These are phyloP conservation scores for Empis livida DNA, from an alignment of 2,888 invertebrate species.

Conservation along the genomic window DNA sequence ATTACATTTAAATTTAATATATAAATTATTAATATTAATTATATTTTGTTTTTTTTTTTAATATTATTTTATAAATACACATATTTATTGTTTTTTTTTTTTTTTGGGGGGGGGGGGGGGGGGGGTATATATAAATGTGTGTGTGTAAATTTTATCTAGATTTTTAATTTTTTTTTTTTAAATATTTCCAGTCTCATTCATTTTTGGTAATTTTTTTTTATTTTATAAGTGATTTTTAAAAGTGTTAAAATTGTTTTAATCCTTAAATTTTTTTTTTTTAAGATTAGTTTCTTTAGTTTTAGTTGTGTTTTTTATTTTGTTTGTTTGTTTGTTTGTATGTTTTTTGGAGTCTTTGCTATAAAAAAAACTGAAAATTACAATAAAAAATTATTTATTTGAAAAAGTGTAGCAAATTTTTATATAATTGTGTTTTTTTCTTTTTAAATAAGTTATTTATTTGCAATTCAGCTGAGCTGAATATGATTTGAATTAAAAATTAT, in stretches of 20 bases:
- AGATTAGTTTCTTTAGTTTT: neutral
- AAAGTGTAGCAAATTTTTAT: too few relatives aligned
- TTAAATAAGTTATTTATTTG: too few relatives aligned
- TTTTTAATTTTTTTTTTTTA: constrained; percentile 7
- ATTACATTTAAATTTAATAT: too few relatives aligned
- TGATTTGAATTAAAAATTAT: too few relatives aligned
- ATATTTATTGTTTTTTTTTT: neutral
- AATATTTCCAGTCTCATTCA: constrained; percentile 13
- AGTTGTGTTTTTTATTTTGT: neutral
- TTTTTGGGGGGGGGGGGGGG: too few relatives aligned
- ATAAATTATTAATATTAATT: neutral
- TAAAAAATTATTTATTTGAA: too few relatives aligned
- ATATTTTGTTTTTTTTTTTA: neutral
- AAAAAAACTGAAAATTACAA: too few relatives aligned
- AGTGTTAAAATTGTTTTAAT: too few relatives aligned
- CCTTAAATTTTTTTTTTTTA: too few relatives aligned
- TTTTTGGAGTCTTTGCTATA: neutral
- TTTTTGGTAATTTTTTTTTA: neutral
- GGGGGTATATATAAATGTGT: neutral
- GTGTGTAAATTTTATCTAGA: constrained; percentile 15
- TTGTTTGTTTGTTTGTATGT: neutral
- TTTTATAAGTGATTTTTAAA: neutral
- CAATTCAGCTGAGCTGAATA: too few relatives aligned
- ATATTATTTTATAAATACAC: neutral
- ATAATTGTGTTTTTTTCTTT: too few relatives aligned